These are phyloP conservation scores for Passer domesticus DNA, from an alignment of 2,113 vertebrate genomes.

Conservation along the genomic window DNA sequence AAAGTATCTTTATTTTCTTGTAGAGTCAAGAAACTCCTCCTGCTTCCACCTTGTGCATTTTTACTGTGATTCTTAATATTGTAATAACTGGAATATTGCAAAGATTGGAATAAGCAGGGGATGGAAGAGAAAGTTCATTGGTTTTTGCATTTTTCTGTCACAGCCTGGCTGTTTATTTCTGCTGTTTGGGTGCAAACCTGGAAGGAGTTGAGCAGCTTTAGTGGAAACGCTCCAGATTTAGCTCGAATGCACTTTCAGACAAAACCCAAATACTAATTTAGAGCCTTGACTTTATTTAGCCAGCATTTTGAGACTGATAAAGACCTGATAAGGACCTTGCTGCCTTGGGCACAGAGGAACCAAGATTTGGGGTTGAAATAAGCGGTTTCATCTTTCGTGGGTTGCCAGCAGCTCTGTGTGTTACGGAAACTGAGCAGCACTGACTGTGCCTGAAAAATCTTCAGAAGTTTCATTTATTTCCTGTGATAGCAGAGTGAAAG, in stretches of 20 bases:
- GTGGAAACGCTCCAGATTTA: not conserved
- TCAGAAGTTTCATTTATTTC: slow-evolving; percentile 52
- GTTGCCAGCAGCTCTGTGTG: not conserved
- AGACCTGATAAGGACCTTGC: not conserved
- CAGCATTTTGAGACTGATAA: not conserved
- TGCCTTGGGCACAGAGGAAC: not conserved
- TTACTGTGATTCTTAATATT: not conserved
- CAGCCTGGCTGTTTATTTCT: not conserved
- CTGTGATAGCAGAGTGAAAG: slow-evolving; percentile 37
- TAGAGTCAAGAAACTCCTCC: not conserved
- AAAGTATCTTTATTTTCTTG: not conserved
- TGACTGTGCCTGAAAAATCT: slow-evolving; percentile 9
- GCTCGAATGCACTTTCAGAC: not conserved
- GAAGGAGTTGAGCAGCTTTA: not conserved
- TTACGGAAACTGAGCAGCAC: not conserved
- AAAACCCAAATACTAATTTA: not conserved
- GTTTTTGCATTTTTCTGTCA: not conserved
- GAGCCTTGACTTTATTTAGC: not conserved
- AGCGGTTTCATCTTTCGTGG: not conserved
- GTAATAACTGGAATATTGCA: not conserved
- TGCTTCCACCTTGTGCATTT: not conserved
- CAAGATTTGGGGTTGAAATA: not conserved
- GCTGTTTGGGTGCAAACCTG: not conserved
- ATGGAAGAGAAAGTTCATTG: not conserved
- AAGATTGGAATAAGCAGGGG: not conserved